These are phyloP conservation scores for Lacerta agilis DNA, from an alignment of 2,797 vertebrate species.

Conservation along the genomic window DNA sequence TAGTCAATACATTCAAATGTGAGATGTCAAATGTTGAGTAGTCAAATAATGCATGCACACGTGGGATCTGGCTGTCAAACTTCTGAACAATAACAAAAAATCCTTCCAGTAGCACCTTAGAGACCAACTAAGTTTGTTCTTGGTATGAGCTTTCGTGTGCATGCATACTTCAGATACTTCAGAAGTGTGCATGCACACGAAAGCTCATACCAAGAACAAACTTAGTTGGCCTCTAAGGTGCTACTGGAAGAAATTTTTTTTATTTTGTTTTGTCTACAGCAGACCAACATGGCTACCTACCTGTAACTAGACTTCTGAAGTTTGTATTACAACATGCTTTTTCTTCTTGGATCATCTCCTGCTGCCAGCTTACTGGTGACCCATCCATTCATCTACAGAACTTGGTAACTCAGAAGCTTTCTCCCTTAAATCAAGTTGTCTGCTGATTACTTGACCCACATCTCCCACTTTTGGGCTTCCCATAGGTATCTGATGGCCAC, in stretches of 20 bases:
- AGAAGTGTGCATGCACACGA: too few relatives aligned
- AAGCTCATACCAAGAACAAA: too few relatives aligned
- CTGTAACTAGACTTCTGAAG: neutral
- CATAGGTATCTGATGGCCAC: neutral
- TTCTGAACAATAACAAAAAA: too few relatives aligned
- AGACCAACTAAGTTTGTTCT: too few relatives aligned
- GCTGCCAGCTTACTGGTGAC: neutral
- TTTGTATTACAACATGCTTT: neutral
- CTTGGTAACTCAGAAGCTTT: neutral
- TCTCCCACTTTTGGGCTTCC: neutral
- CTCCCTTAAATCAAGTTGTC: neutral
- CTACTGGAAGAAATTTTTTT: too few relatives aligned
- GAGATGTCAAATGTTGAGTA: neutral
- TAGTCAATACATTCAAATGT: neutral
- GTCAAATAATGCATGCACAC: neutral
- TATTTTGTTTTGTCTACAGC: too few relatives aligned
- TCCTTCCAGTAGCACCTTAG: too few relatives aligned
- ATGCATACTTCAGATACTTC: too few relatives aligned
- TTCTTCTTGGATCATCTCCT: neutral
- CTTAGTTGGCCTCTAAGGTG: too few relatives aligned
- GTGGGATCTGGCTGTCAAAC: neutral
- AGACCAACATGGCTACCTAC: too few relatives aligned
- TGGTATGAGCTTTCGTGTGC: too few relatives aligned
- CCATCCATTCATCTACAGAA: neutral
- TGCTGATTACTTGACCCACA: neutral